Base-by-base conservation (phyloP, 2,113 vertebrate genomes). In the Eonycteris spelaea region DNA sequence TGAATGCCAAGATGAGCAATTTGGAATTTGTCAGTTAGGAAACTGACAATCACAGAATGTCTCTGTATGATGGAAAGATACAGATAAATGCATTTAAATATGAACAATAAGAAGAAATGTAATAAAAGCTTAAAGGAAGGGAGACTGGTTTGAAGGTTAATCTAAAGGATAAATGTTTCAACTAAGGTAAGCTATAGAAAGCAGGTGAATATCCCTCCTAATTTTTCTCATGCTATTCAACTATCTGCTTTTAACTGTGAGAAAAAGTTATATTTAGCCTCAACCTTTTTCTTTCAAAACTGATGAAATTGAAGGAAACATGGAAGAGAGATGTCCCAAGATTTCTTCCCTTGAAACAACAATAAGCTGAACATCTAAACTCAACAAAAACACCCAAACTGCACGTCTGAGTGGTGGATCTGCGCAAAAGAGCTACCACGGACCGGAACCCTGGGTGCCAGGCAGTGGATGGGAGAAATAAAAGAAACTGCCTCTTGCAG, bases 191-290 rank as follows among this genome's bases (percentile, higher is more conserved):
- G 26, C 24, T 77, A 8, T 3, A 92, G 38, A 53, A 96, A 89
- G 19, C 43, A n/a, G 11, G 10, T 48, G 24, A 84, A 13, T 70
- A 91, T 59, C 14, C 7, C 18, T 84, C 6, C 21, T 53, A 92
- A 35, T 16, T 65, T 59, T 95, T 87, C 55, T 92, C 33, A 92
- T n/a, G 30, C 7, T 74, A 61, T 63, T 26, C 57, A 48, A 90
- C 51, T 59, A 12, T 55, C 48, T 79, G 45, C 51, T 74, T 94
- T 92, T 77, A 88, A 87, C 21, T 89, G 22, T 87, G 22, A 92
- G 5, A 90, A 86, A 77, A 94, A 97, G n/a, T 10, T 79, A 92
- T 91, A 86, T 22, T 90, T 59, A 92, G 43, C 43, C 16, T 95
- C 14, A 86, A 83, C 10, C 33, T 48, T 12, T 63, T 24, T 84